Conservation (phyloP, 2,888 invertebrate species). For the Lasiommata megera region DNA sequence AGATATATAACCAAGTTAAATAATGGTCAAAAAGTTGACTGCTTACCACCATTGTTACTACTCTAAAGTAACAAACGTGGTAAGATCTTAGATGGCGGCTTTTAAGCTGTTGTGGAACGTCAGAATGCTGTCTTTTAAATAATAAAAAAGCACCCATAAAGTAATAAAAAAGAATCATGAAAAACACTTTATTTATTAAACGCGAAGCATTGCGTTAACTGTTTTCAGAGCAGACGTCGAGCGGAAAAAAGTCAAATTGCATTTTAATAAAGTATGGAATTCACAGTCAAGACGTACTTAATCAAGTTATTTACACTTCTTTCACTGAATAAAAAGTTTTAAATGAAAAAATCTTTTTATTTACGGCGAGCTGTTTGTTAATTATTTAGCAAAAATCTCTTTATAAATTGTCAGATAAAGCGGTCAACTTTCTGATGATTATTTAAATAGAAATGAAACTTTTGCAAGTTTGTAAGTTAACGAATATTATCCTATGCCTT, state of each 20-base stretch:
- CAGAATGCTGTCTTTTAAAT: too few species aligned
- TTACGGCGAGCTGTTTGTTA: neutral
- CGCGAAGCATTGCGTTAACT: conserved; percentile 7
- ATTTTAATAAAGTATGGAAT: conserved; percentile 15
- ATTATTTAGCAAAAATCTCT: neutral
- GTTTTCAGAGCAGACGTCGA: neutral
- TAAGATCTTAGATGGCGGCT: too few species aligned
- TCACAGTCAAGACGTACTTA: conserved; percentile 11
- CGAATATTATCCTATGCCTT: too few species aligned
- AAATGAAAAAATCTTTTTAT: neutral
- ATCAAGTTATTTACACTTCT: conserved; percentile 13
- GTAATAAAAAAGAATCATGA: neutral
- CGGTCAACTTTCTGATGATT: neutral
- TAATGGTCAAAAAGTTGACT: too few species aligned
- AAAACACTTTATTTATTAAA: conserved; percentile 12
- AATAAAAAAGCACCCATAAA: neutral
- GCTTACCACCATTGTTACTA: too few species aligned
- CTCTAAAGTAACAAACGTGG: too few species aligned
- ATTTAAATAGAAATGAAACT: too few species aligned
- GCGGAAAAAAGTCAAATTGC: conserved; percentile 14
- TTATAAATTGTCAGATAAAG: neutral
- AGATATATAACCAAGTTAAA: too few species aligned
- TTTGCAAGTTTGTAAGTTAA: too few species aligned
- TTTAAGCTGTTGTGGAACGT: too few species aligned
- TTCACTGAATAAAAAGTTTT: conserved; percentile 5